A percentile compares a stretch with the other conserved stretches of the same genome.
Conservation (phyloP, 1,140 invertebrate genomes). For the Aricia agestis region DNA sequence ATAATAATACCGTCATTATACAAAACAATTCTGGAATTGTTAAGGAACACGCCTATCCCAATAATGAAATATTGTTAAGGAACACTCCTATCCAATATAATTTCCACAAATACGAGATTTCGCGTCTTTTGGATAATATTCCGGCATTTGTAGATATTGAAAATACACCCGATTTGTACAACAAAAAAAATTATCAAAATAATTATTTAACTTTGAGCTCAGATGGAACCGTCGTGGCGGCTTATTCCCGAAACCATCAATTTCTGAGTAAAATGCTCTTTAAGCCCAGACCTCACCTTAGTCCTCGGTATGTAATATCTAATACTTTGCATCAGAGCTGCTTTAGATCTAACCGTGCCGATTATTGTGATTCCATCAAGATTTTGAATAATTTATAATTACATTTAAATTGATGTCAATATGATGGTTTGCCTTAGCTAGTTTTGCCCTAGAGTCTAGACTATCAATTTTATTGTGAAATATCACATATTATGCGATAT, state of each 20-base stretch:
- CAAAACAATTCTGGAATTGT: not conserved
- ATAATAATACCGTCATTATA: not conserved
- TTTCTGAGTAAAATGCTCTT: slow-evolving; percentile 43
- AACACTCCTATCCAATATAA: not conserved
- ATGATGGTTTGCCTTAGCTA: no score
- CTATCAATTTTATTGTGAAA: no score
- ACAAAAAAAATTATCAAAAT: slow-evolving; percentile 18
- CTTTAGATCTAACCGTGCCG: not conserved
- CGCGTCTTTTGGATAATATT: not conserved
- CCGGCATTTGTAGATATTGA: slow-evolving; percentile 4
- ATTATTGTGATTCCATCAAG: not conserved
- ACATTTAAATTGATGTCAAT: not conserved
- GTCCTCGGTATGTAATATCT: not conserved
- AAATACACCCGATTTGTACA: not conserved
- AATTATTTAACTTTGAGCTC: slow-evolving; percentile 43
- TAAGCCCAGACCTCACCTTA: not conserved
- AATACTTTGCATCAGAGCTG: not conserved
- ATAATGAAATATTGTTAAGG: not conserved
- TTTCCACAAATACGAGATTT: not conserved
- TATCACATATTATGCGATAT: no score
- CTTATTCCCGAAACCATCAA: slow-evolving; percentile 46
- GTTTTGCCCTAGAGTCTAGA: no score
- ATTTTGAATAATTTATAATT: slow-evolving; percentile 3
- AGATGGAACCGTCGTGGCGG: slow-evolving; percentile 52
- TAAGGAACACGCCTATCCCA: not conserved